Conservation (phyloP, 2,888 invertebrate species). For the Tipula unca region DNA sequence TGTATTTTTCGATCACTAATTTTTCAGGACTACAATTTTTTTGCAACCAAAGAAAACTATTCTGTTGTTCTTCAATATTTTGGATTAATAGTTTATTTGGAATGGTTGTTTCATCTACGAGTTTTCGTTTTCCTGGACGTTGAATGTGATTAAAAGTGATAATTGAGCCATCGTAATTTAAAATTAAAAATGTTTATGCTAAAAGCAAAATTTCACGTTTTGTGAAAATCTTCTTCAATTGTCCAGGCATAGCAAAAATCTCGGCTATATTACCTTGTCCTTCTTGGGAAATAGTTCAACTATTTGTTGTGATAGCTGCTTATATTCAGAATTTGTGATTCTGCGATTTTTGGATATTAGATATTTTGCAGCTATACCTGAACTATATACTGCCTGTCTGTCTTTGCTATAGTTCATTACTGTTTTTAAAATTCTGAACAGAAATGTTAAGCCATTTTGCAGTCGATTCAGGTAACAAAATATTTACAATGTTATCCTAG, state of each 20-base stretch:
- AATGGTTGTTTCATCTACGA: not conserved
- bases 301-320: not conserved
- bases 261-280: not conserved
- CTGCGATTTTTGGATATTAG: not conserved
- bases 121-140: not conserved
- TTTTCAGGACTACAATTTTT: not conserved
- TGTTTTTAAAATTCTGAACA: too few relatives aligned
- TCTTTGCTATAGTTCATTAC: too few relatives aligned
- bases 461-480: too few relatives aligned
- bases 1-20: not conserved
- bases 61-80: not conserved
- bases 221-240: too few relatives aligned
- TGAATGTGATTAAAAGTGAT: too few relatives aligned
- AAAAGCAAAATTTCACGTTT: too few relatives aligned
- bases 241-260: too few relatives aligned
- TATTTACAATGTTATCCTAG: too few relatives aligned
- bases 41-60: not conserved
- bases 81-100: not conserved
- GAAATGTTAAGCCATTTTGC: too few relatives aligned
- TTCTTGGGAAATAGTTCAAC: not conserved
- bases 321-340: not conserved
- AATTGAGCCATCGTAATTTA: too few relatives aligned
- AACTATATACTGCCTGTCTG: too few relatives aligned
- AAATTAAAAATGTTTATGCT: too few relatives aligned
- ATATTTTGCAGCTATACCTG: not conserved